A percentile compares a stretch with the other conserved stretches of the same genome.
These are phyloP conservation scores for Chloroclysta siterata DNA, from an alignment of 2,888 invertebrate species.

Conservation along the genomic window DNA sequence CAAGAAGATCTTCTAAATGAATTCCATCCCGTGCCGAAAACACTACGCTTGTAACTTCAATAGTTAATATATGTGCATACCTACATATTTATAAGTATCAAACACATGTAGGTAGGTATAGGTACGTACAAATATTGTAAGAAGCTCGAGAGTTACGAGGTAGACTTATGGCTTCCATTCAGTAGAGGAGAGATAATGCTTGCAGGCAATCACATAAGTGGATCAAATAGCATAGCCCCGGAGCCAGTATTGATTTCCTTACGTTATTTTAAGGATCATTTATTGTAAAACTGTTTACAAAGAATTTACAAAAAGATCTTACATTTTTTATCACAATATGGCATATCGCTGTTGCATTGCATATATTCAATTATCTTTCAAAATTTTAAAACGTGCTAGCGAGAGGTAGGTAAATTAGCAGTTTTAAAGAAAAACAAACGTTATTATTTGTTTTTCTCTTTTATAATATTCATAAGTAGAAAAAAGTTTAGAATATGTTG, in stretches of 20 bases:
- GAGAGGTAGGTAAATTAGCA: too few species aligned
- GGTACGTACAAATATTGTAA: conserved; percentile 74
- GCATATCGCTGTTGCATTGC: too few species aligned
- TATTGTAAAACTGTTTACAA: background rate
- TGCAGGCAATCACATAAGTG: conserved; percentile 85
- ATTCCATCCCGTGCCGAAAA: conserved; percentile 29
- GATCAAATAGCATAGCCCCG: conserved; percentile 70
- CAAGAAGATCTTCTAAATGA: conserved; percentile 34
- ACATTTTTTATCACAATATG: too few species aligned
- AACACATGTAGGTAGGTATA: conserved; percentile 45
- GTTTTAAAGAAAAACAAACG: too few species aligned
- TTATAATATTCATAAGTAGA: too few species aligned
- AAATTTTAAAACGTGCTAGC: too few species aligned
- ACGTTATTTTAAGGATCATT: background rate
- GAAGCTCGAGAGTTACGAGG: conserved; percentile 80
- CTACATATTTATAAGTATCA: conserved; percentile 58
- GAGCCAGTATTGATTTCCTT: conserved; percentile 10
- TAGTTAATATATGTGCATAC: conserved; percentile 66
- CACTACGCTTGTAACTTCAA: conserved; percentile 48
- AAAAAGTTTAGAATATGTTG: too few species aligned
- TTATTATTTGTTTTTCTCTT: too few species aligned
- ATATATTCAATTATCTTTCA: too few species aligned
- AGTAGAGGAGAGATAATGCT: conserved; percentile 81
- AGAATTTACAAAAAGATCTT: too few species aligned
- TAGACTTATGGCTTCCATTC: conserved; percentile 83